These are phyloP conservation scores for Triplophysa bombifrons DNA, from an alignment of 2,797 vertebrate species.

Conservation along the genomic window DNA sequence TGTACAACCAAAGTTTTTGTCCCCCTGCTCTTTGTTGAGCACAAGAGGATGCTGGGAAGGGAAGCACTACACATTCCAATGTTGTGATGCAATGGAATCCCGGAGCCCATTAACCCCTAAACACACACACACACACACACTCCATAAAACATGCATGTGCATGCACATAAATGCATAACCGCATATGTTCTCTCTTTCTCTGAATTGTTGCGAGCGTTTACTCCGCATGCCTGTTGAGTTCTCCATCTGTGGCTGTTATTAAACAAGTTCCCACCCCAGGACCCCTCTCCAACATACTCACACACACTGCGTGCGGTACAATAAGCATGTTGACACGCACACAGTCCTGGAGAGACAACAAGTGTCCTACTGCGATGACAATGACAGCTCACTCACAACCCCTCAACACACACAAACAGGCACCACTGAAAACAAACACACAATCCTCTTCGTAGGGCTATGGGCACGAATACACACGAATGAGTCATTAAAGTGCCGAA, in stretches of 20 bases:
- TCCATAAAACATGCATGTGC: constrained; percentile 40
- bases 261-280: constrained; percentile 71
- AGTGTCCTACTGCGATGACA: constrained; percentile 75
- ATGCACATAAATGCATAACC: constrained; percentile 39
- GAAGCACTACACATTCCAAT: constrained; percentile 96
- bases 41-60: constrained; percentile 87
- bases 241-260: constrained; percentile 77
- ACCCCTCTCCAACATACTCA: constrained; percentile 52
- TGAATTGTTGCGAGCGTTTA: constrained; percentile 31
- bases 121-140: constrained; percentile 42
- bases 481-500: not conserved
- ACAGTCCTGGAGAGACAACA: constrained; percentile 71
- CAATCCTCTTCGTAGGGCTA: not conserved
- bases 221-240: constrained; percentile 62
- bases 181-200: constrained; percentile 15
- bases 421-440: constrained; percentile 13
- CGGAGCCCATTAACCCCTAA: constrained; percentile 67
- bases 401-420: constrained; percentile 24
- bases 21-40: constrained; percentile 53
- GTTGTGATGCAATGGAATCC: constrained; percentile 88
- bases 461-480: not conserved
- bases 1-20: constrained; percentile 60
- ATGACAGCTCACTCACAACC: constrained; percentile 66
- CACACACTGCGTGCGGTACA: constrained; percentile 61
- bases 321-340: constrained; percentile 70